These are phyloP conservation scores for Lutjanus erythropterus DNA, from an alignment of 2,113 vertebrate genomes.

Conservation along the genomic window DNA sequence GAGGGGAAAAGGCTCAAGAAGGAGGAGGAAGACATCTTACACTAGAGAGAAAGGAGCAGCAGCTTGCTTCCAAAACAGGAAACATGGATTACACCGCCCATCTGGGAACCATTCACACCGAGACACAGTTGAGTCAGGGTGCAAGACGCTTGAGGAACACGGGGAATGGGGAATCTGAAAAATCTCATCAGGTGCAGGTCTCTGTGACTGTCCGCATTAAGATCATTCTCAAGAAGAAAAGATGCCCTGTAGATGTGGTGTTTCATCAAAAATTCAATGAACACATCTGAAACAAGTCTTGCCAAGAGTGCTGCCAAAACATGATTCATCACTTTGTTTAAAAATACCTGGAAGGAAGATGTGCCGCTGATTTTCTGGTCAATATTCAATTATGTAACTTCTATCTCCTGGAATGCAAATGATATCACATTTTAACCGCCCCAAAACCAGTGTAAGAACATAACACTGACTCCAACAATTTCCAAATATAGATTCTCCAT, in stretches of 20 bases:
- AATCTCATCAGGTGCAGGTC: slow-evolving; percentile 16
- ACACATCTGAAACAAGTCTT: slow-evolving; percentile 13
- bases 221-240: neutral
- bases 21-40: slow-evolving; percentile 17
- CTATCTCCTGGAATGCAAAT: slow-evolving; percentile 31
- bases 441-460: slow-evolving; percentile 39
- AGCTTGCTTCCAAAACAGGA: slow-evolving; percentile 64
- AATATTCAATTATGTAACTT: slow-evolving; percentile 60
- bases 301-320: slow-evolving; percentile 28
- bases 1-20: slow-evolving; percentile 4
- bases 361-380: slow-evolving; percentile 24
- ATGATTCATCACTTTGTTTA: slow-evolving; percentile 36
- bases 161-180: neutral
- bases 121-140: slow-evolving; percentile 25
- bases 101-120: slow-evolving; percentile 52
- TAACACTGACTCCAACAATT: slow-evolving; percentile 36
- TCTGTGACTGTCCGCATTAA: neutral
- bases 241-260: neutral
- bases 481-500: slow-evolving; percentile 66
- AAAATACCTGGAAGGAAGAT: slow-evolving; percentile 28
- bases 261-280: slow-evolving; percentile 25
- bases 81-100: slow-evolving; percentile 46
- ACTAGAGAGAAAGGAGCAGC: slow-evolving; percentile 10
- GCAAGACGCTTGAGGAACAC: slow-evolving; percentile 23
- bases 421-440: slow-evolving; percentile 28